phyloP scores from a whole-genome alignment of 2,113 vertebrate genomes.

The Atlantisia rogersi region DNA sequence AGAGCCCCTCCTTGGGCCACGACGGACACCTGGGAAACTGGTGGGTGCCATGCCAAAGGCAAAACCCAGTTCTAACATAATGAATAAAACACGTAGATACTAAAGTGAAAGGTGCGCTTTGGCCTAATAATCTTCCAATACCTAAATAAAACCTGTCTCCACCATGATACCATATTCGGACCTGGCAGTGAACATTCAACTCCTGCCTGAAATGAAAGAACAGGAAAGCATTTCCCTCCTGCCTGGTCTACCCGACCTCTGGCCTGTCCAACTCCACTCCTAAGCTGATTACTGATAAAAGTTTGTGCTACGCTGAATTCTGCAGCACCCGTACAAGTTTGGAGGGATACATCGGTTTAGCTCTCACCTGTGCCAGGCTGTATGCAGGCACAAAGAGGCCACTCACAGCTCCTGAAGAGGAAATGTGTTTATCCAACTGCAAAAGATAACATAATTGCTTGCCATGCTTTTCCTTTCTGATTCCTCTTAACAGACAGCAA shows the following conservation, averaged over 20 bases:
- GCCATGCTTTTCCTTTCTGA: not conserved
- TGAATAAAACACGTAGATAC: not conserved
- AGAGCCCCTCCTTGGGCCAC: not conserved
- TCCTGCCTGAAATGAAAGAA: not conserved
- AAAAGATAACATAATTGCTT: not conserved
- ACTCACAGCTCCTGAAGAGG: not conserved
- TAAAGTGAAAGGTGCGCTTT: not conserved
- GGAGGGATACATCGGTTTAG: not conserved
- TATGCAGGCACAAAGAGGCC: not conserved
- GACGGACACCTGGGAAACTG: rapidly evolving
- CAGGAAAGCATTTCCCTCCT: not conserved
- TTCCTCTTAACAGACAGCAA: not conserved
- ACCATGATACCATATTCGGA: not conserved
- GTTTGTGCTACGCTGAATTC: not conserved
- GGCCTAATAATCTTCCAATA: not conserved
- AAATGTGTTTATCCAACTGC: not conserved
- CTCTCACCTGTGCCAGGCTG: not conserved
- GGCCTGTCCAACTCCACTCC: not conserved
- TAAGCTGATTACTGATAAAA: not conserved
- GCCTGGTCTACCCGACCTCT: not conserved
- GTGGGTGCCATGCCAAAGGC: not conserved
- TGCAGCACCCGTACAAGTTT: not conserved
- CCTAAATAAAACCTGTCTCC: not conserved
- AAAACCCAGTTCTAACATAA: not conserved
- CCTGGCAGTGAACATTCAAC: not conserved